Conservation (phyloP, 2,797 vertebrate genomes). For the Enteromius anoplus region DNA sequence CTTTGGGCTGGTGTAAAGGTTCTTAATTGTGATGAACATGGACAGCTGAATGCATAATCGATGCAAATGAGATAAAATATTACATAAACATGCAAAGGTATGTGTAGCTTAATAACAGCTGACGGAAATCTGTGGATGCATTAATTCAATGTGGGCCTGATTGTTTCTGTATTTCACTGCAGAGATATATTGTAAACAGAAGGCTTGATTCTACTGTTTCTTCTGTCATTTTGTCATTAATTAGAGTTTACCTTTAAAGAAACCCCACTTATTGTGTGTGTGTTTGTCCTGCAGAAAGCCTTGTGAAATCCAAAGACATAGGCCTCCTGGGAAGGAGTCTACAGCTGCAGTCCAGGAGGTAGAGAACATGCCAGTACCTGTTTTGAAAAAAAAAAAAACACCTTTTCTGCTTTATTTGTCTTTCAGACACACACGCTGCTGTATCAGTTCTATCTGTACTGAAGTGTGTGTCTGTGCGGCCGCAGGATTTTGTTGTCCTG, state of each 20-base stretch:
- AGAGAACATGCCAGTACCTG: constrained; percentile 63
- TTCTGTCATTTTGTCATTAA: background rate
- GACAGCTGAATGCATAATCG: background rate
- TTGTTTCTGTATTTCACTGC: background rate
- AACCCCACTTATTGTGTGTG: constrained; percentile 13
- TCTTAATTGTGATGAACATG: background rate
- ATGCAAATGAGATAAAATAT: background rate
- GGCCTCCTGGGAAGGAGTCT: constrained; percentile 82
- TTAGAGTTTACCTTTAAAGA: background rate
- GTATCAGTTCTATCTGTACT: constrained; percentile 45
- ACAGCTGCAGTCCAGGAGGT: constrained; percentile 84
- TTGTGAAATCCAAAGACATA: constrained; percentile 83
- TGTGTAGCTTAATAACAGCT: background rate
- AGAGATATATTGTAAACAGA: background rate
- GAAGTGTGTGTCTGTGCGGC: constrained; percentile 39
- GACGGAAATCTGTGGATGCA: background rate
- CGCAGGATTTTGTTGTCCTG: constrained; percentile 44
- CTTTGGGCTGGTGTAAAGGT: background rate
- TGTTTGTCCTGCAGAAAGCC: constrained; percentile 80
- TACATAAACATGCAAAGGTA: background rate
- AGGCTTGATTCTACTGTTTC: too few relatives aligned
- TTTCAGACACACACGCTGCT: constrained; percentile 11
- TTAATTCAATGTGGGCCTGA: background rate
- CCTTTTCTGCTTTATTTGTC: constrained; percentile 3
- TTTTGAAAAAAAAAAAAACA: constrained; percentile 23